phyloP scores from a whole-genome alignment of 2,797 vertebrate species.

The Alosa sapidissima region DNA sequence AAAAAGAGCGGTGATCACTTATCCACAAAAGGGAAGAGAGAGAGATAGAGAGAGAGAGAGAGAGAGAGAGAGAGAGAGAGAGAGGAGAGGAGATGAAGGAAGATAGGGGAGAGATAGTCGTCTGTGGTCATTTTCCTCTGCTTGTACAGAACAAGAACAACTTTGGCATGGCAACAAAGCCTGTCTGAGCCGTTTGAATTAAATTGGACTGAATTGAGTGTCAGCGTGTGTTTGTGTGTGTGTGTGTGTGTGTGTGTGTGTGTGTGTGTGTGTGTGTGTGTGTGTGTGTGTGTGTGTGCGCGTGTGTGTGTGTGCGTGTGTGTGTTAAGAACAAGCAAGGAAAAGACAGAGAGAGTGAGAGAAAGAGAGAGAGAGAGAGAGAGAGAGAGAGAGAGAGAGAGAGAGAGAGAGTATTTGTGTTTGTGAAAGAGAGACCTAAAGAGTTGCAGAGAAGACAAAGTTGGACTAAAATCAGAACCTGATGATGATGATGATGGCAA shows the following conservation, averaged over 20 bases:
- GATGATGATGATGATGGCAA: not conserved
- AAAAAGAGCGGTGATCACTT: not conserved
- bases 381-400: not conserved
- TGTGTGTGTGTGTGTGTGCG: too few relatives aligned
- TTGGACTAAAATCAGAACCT: not conserved
- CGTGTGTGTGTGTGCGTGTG: too few relatives aligned
- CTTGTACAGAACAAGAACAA: not conserved
- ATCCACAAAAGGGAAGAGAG: not conserved
- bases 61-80: not conserved
- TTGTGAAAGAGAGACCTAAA: not conserved
- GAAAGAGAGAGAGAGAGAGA: not conserved
- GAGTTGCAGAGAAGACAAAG: slow-evolving; percentile 6
- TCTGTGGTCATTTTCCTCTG: not conserved
- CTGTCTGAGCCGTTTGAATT: slow-evolving; percentile 7
- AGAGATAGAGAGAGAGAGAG: not conserved
- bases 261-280: too few relatives aligned
- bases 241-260: not conserved
- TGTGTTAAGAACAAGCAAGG: not conserved
- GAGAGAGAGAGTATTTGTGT: not conserved
- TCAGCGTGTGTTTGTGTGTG: not conserved
- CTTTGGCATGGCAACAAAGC: slow-evolving; percentile 22
- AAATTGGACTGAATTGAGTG: not conserved
- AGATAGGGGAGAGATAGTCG: not conserved
- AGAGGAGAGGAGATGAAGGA: not conserved
- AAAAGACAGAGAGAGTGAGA: not conserved